Base-by-base conservation (phyloP, 2,888 invertebrate genomes). In the Rhabditoides inermis region DNA sequence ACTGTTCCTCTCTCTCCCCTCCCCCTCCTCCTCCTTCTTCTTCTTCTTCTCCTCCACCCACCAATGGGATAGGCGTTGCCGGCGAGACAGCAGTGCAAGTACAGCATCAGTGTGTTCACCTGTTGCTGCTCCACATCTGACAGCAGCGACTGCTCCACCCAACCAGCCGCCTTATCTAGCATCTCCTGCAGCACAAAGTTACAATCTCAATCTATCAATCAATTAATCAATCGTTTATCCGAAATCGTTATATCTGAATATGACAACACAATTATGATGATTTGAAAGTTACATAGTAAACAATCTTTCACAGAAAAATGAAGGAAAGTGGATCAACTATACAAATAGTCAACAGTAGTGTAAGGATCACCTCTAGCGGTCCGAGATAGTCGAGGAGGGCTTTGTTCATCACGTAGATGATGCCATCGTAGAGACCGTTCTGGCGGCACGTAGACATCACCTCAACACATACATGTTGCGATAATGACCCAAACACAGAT, bases 51-150 rank as follows among this genome's bases (percentile, higher is more conserved):
- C n/a, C 40, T 40, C 15, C 20, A 40, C 27, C 84, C 67, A 0
- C 88, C 88, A 47, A 78, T 76, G 0, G 88, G 88, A 79, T 87
- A 90, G 1, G 86, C 86, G 52, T 87, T 81, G 0, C 88, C 90
- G n/a, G 88, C 86, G 59, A 90, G 80, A 72, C 89, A 89, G 63
- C 88, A 88, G 46, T 68, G 88, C 28, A 88, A 83, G 74, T 89
- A 90, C 2, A 90, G 88, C 47, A 90, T 79, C 61, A 90, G 78
- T 58, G 86, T 86, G 73, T 89, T 88, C 6, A 89, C 90, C 41
- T 88, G 80, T n/a, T 60, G 55, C 12, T 84, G 78, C 60, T 79
- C 77, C 23, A 72, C 68, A 64, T 80, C 79, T 59, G 77, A 68
- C n/a, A 70, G 54, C 35, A 72, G 59, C 36, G 63, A 63, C 32